Conservation (phyloP, 2,888 invertebrate species). For the Thecocarcelia acutangulata region DNA sequence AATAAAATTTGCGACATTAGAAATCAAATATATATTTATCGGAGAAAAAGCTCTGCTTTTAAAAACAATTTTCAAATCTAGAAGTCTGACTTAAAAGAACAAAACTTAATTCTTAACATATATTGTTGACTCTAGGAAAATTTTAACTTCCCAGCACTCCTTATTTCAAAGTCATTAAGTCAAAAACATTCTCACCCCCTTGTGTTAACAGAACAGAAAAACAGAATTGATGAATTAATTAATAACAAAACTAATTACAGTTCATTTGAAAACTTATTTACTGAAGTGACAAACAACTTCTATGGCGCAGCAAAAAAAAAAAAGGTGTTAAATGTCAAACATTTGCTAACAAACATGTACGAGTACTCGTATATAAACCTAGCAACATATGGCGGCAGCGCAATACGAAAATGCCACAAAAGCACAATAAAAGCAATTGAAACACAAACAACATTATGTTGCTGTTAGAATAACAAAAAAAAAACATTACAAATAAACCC, state of each 20-base stretch:
- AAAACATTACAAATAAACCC: constrained; percentile 12
- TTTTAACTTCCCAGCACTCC: too few species aligned
- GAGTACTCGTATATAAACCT: too few species aligned
- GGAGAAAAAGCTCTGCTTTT: neutral
- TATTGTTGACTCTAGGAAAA: too few species aligned
- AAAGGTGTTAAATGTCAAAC: constrained; percentile 65
- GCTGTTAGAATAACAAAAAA: constrained; percentile 6
- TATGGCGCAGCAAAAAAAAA: neutral
- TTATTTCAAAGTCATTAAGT: too few species aligned
- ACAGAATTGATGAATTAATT: constrained; percentile 12
- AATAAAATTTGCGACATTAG: too few species aligned
- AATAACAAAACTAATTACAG: constrained; percentile 26
- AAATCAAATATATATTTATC: too few species aligned
- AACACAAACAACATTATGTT: constrained; percentile 32
- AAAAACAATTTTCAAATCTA: neutral
- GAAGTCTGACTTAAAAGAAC: too few species aligned
- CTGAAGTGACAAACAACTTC: constrained; percentile 7
- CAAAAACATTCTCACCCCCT: neutral
- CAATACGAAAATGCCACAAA: constrained; percentile 44
- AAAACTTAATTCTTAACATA: too few species aligned
- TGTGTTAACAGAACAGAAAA: neutral
- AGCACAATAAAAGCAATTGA: constrained; percentile 15
- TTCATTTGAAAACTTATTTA: constrained; percentile 34
- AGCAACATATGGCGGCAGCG: constrained; percentile 53
- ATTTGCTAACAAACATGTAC: constrained; percentile 58